A percentile compares a stretch with the other conserved stretches of the same genome.
Evolutionary conservation across 2,888 invertebrate species (phyloP).

Genomic region (Himalopsyche kuldschensis): DNA sequence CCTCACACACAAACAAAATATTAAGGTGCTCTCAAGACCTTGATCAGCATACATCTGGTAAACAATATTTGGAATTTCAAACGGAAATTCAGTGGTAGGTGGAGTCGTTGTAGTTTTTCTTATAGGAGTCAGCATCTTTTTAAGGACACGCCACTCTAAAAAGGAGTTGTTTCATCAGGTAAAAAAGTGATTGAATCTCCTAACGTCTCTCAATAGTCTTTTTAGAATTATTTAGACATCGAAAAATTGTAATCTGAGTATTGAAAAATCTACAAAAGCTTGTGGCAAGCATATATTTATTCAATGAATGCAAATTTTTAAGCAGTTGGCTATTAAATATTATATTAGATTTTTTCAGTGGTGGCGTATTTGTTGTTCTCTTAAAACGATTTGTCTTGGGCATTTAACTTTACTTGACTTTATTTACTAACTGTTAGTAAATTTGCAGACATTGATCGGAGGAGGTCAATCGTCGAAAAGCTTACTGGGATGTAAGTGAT

Average conservation of each 20-base stretch:
- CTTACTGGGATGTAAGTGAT: too few relatives aligned
- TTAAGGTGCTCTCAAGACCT: neutral
- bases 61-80: conserved; percentile 5
- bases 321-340: too few relatives aligned
- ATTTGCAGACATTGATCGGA: too few relatives aligned
- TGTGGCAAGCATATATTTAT: neutral
- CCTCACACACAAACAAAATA: neutral
- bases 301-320: too few relatives aligned
- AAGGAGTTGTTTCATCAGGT: neutral
- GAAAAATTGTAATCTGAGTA: neutral
- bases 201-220: too few relatives aligned
- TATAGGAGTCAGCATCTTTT: neutral
- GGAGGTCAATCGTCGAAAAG: too few relatives aligned
- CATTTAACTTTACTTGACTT: too few relatives aligned
- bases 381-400: too few relatives aligned
- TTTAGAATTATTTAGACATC: neutral
- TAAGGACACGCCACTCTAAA: conserved; percentile 8
- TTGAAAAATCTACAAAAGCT: neutral
- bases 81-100: neutral
- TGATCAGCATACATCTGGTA: conserved; percentile 20
- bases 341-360: too few relatives aligned
- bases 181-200: too few relatives aligned
- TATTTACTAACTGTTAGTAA: too few relatives aligned
- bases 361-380: too few relatives aligned
- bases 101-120: neutral